Evolutionary conservation across 1,140 invertebrate genomes (phyloP).

Genomic region (Probaryconus sp.): DNA sequence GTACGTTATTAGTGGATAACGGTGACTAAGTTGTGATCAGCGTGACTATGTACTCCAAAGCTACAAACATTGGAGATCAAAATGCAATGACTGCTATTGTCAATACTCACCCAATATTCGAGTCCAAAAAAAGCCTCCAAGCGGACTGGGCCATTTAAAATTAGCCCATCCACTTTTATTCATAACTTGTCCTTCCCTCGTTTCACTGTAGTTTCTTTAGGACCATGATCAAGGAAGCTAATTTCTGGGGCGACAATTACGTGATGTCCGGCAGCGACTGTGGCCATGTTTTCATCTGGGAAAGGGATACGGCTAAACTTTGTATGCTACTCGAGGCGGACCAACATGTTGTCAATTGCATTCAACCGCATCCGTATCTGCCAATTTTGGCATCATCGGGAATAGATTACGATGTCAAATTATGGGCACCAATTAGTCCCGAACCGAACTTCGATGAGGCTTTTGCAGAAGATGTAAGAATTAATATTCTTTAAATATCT

Average conservation of each 20-base stretch:
- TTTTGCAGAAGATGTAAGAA: slow-evolving; percentile 84
- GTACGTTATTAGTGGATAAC: slow-evolving; percentile 42
- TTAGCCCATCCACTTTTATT: slow-evolving; percentile 73
- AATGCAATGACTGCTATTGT: slow-evolving; percentile 4
- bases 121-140: slow-evolving; percentile 73
- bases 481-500: slow-evolving; percentile 7
- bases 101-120: slow-evolving; percentile 45
- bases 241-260: slow-evolving; percentile 91
- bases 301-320: slow-evolving; percentile 81
- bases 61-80: slow-evolving; percentile 42
- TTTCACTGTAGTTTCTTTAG: slow-evolving; percentile 80
- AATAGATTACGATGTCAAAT: slow-evolving; percentile 93
- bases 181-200: slow-evolving; percentile 71
- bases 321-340: slow-evolving; percentile 91
- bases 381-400: slow-evolving; percentile 92
- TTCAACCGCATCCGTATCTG: slow-evolving; percentile 90
- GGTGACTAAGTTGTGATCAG: slow-evolving; percentile 31
- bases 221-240: slow-evolving; percentile 94
- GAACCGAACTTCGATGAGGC: slow-evolving; percentile 82
- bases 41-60: slow-evolving; percentile 41
- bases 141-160: slow-evolving; percentile 73
- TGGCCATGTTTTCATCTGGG: slow-evolving; percentile 87
- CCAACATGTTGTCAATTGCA: slow-evolving; percentile 91
- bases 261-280: slow-evolving; percentile 93
- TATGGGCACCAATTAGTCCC: slow-evolving; percentile 86